Evolutionary conservation across 2,888 invertebrate species (phyloP).

Genomic region (Sycophila texana): DNA sequence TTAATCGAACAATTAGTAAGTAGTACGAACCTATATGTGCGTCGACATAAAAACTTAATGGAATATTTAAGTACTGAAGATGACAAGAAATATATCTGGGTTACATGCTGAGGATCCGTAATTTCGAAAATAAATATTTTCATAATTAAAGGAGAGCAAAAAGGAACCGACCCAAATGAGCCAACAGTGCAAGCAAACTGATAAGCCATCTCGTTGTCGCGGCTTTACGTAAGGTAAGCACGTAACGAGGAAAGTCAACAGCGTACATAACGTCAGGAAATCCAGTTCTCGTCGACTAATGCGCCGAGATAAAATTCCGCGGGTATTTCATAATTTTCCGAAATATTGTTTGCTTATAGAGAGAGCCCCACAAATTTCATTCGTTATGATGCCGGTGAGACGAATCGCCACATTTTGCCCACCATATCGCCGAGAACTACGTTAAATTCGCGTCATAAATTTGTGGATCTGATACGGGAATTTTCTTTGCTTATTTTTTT

Average conservation of each 20-base stretch:
- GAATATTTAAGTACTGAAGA: too few relatives aligned
- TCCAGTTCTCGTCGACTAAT: conserved; percentile 34
- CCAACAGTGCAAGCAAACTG: conserved; percentile 38
- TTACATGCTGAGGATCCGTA: not conserved
- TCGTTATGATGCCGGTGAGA: too few relatives aligned
- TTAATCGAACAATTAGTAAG: too few relatives aligned
- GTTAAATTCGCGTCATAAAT: too few relatives aligned
- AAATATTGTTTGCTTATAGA: conserved; percentile 4
- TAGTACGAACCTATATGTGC: too few relatives aligned
- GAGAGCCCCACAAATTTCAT: too few relatives aligned
- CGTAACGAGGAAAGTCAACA: conserved; percentile 45
- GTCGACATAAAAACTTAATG: too few relatives aligned
- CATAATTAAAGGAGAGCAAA: conserved; percentile 40
- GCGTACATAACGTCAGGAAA: conserved; percentile 22
- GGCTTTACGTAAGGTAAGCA: conserved; percentile 40
- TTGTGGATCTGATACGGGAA: too few relatives aligned
- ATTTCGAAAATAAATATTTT: conserved; percentile 44
- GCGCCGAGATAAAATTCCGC: conserved; percentile 30
- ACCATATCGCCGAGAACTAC: too few relatives aligned
- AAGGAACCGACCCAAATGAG: conserved; percentile 30
- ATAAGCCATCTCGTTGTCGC: conserved; percentile 41
- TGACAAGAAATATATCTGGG: not conserved
- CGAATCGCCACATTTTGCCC: too few relatives aligned
- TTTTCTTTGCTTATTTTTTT: too few relatives aligned
- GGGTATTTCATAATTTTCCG: not conserved